Conservation (phyloP, 2,113 vertebrate species). For the Alces alces region DNA sequence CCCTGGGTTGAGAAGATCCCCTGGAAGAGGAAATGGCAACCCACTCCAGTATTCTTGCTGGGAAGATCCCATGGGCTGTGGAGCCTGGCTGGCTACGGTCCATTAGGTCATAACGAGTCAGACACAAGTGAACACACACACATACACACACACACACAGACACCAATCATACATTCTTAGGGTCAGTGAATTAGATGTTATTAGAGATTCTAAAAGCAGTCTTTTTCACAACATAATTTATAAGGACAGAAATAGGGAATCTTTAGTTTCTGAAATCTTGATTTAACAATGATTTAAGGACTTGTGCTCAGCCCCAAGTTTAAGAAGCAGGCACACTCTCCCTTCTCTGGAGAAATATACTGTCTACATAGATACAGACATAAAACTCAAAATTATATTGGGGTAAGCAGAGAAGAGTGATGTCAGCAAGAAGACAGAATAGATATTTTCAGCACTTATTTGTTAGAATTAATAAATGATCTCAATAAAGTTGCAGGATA, state of each 20-base stretch:
- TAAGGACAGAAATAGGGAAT: not conserved
- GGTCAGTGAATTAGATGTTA: not conserved
- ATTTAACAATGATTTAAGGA: not conserved
- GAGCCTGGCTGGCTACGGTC: not conserved
- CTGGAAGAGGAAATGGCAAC: not conserved
- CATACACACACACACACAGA: not conserved
- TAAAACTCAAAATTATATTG: not conserved
- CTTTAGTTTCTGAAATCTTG: not conserved
- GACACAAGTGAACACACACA: not conserved
- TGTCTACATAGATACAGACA: not conserved
- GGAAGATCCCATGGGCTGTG: not conserved
- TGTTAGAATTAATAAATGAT: not conserved
- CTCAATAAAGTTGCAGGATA: not conserved
- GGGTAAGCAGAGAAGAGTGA: not conserved
- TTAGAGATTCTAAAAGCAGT: not conserved
- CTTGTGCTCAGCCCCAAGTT: not conserved
- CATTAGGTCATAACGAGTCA: not conserved
- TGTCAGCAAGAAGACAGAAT: not conserved
- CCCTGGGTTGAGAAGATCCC: not conserved
- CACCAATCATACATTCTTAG: not conserved
- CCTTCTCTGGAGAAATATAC: not conserved
- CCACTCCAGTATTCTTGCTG: not conserved
- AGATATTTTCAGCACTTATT: not conserved
- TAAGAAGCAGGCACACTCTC: not conserved
- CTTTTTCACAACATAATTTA: not conserved